Evolutionary conservation across 1,140 invertebrate genomes (phyloP).

Genomic region (Drosophila nigrodunni): DNA sequence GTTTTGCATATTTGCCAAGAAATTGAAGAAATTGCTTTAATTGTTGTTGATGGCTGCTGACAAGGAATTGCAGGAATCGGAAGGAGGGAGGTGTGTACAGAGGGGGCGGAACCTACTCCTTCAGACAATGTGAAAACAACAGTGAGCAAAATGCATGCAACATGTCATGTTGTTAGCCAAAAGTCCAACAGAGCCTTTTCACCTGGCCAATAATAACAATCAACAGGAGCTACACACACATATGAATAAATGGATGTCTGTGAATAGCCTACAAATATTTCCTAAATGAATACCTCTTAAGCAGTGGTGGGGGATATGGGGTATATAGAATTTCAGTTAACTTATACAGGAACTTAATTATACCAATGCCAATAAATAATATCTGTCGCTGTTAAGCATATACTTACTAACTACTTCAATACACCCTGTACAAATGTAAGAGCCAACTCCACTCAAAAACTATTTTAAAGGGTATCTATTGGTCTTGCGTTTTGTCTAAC

Average conservation of each 20-base stretch:
- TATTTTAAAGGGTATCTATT: not conserved
- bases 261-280: slow-evolving; percentile 14
- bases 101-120: not conserved
- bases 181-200: slow-evolving; percentile 26
- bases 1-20: slow-evolving; percentile 66
- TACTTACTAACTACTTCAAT: too few species aligned
- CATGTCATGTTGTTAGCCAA: slow-evolving; percentile 37
- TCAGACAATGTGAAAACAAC: slow-evolving; percentile 5
- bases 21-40: slow-evolving; percentile 74
- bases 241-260: not conserved
- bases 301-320: not conserved
- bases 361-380: too few species aligned
- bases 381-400: too few species aligned
- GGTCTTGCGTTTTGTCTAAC: not conserved
- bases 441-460: too few species aligned
- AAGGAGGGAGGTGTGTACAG: slow-evolving; percentile 1
- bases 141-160: slow-evolving; percentile 30
- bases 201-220: slow-evolving; percentile 53
- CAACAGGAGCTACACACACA: slow-evolving; percentile 8
- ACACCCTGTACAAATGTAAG: too few species aligned
- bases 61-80: slow-evolving; percentile 8
- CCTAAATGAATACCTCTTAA: not conserved
- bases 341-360: too few species aligned
- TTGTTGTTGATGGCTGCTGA: slow-evolving; percentile 53
- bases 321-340: not conserved